A percentile compares a stretch with the other conserved stretches of the same genome.
Conservation (phyloP, 2,797 vertebrate genomes). For the Typhlichthys eigenmanni region DNA sequence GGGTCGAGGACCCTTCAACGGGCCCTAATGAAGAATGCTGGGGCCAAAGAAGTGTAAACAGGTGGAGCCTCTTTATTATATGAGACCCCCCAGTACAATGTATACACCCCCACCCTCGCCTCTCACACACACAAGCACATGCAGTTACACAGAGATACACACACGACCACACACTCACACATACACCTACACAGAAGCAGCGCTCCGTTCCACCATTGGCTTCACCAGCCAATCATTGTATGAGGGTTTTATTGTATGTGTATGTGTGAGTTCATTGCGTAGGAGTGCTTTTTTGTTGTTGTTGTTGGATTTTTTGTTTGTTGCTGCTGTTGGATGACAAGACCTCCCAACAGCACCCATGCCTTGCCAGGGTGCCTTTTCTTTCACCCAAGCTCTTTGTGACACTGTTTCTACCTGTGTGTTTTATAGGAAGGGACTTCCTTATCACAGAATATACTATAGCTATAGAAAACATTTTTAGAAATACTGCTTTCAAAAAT, state of each 20-base stretch:
- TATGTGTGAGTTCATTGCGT: conserved; percentile 2
- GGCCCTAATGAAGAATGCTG: conserved; percentile 80
- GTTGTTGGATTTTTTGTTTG: no score
- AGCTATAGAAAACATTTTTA: no score
- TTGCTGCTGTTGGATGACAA: no score
- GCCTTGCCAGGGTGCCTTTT: conserved; percentile 33
- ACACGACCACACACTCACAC: conserved; percentile 3
- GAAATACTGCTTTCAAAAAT: no score
- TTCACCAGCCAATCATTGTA: conserved; percentile 30
- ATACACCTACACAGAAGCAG: conserved; percentile 51
- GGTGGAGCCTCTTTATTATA: conserved; percentile 86
- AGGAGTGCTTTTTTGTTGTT: no score
- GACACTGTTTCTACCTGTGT: conserved; percentile 16
- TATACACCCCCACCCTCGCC: conserved; percentile 40
- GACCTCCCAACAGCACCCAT: background rate
- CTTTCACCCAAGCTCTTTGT: conserved; percentile 32
- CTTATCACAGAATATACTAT: no score
- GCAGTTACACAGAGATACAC: background rate
- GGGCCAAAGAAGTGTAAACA: conserved; percentile 89
- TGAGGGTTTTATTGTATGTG: conserved; percentile 25
- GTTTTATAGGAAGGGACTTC: no score
- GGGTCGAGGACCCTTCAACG: conserved; percentile 82
- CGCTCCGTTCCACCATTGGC: conserved; percentile 41
- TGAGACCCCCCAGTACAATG: conserved; percentile 36
- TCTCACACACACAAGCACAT: conserved; percentile 37